Base-by-base conservation (phyloP, 2,888 invertebrate genomes). In the Fragum fragum region DNA sequence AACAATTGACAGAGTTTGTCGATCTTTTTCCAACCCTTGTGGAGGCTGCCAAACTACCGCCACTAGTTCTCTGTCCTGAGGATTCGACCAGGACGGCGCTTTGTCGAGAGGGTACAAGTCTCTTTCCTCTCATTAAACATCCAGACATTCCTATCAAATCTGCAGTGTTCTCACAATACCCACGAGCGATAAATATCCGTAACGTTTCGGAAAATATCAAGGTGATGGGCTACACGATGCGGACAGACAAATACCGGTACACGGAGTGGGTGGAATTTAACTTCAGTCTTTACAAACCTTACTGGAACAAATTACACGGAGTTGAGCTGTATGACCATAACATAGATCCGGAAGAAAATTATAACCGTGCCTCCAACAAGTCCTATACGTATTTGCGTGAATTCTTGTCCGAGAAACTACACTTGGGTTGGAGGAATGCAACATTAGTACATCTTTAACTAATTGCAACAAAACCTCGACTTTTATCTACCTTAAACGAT, bases 281-380 rank as follows among this genome's bases (percentile, higher is more conserved):
- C 16, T 70, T 72, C 28, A 61, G 77, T 1, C 80, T 83, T 9
- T 86, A 86, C 42, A 74, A 75, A 69, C 86, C 86, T 3, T 53
- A 81, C 42, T 86, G 86, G 86, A 47, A 14, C 16, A 18, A 72
- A 3, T 53, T 77, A 97, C 94, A 95, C 59, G 95, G 95, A 87
- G 94, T 96, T 88, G 98, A 98, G 95, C 94, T 98, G 82, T 98
- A 98, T 91, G 96, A 97, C 94, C 97, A 97, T 92, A 91, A 93
- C 2, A 92, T 95, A 57, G 97, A 98, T 94, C 95, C 96, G 0
- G 94, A 95, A 7, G 98, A 98, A 95, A 96, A 96, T 90, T 94
- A 96, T 26, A 98, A 98, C 95, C 91, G 97, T 83, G 95, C 94
- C 11, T 91, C 93, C 47, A 92, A 95, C 81, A 87, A 90, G 14